Conservation (phyloP, 2,797 vertebrate genomes). For the Neostethus bicornis region DNA sequence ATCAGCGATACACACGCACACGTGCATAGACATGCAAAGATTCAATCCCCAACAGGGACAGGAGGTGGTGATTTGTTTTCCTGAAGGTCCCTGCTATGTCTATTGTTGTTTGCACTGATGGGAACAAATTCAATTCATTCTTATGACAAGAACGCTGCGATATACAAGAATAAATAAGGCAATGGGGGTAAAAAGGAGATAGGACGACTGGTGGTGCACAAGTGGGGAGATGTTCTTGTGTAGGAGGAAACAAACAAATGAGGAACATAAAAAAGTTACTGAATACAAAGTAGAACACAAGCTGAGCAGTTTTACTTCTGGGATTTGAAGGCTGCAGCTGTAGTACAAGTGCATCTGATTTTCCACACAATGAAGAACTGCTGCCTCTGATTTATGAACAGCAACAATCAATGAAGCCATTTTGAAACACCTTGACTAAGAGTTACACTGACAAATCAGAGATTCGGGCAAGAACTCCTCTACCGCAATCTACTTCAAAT, state of each 20-base stretch:
- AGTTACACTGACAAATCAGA: neutral
- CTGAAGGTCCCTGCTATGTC: constrained; percentile 95
- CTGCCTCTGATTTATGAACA: constrained; percentile 6
- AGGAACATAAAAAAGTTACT: constrained; percentile 81
- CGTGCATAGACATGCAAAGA: constrained; percentile 62
- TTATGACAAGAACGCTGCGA: constrained; percentile 94
- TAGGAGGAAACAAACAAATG: constrained; percentile 82
- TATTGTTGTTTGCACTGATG: constrained; percentile 99
- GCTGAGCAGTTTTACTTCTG: constrained; percentile 31
- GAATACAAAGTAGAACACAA: constrained; percentile 40
- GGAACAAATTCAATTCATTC: constrained; percentile 99
- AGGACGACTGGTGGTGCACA: constrained; percentile 36
- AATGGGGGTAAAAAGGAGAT: constrained; percentile 32
- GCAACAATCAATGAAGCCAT: neutral
- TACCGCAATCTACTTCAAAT: neutral
- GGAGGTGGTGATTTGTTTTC: constrained; percentile 96
- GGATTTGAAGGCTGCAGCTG: constrained; percentile 46
- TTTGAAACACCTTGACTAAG: constrained; percentile 7
- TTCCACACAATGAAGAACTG: neutral
- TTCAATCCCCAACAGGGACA: constrained; percentile 91
- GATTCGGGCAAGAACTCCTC: neutral
- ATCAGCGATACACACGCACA: constrained; percentile 72
- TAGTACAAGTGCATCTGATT: constrained; percentile 10
- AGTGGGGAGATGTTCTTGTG: constrained; percentile 74
- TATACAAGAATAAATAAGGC: constrained; percentile 75